Percentiles rank a stretch among this genome's conserved stretches.
These are phyloP conservation scores for Prenolepis imparis DNA, from an alignment of 2,888 invertebrate species.

Conservation along the genomic window DNA sequence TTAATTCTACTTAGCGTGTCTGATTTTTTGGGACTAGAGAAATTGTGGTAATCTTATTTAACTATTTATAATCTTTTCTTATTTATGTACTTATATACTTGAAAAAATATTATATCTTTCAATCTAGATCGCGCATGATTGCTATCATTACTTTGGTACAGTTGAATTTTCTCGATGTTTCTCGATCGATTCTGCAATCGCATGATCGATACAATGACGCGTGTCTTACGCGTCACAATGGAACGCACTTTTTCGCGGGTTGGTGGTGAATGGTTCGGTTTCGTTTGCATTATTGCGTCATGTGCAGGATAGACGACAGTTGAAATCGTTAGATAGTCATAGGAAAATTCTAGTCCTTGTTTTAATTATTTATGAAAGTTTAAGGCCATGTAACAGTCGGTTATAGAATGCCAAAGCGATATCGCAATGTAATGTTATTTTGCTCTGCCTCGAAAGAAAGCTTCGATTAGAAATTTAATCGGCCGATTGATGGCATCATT, in stretches of 20 bases:
- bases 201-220: conserved; percentile 18
- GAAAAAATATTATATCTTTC: conserved; percentile 21
- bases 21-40: conserved; percentile 19
- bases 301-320: conserved; percentile 8
- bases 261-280: conserved; percentile 39
- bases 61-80: not conserved
- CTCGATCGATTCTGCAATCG: conserved; percentile 22
- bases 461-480: not conserved
- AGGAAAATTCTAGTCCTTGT: conserved; percentile 40
- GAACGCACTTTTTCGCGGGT: conserved; percentile 49
- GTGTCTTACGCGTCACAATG: conserved; percentile 47
- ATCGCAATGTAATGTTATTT: not conserved
- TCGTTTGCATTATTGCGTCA: conserved; percentile 46
- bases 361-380: conserved; percentile 32
- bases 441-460: conserved; percentile 7
- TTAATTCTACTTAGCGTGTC: conserved; percentile 8
- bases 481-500: conserved; percentile 29
- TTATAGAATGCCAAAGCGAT: not conserved
- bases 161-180: conserved; percentile 23
- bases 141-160: not conserved
- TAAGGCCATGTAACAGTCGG: conserved; percentile 25
- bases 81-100: not conserved
- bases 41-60: conserved; percentile 10
- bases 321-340: conserved; percentile 29
- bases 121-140: conserved; percentile 10